A percentile compares a stretch with the other conserved stretches of the same genome.
Conservation (phyloP, 1,140 invertebrate genomes). For the Pogonomyrmex californicus region DNA sequence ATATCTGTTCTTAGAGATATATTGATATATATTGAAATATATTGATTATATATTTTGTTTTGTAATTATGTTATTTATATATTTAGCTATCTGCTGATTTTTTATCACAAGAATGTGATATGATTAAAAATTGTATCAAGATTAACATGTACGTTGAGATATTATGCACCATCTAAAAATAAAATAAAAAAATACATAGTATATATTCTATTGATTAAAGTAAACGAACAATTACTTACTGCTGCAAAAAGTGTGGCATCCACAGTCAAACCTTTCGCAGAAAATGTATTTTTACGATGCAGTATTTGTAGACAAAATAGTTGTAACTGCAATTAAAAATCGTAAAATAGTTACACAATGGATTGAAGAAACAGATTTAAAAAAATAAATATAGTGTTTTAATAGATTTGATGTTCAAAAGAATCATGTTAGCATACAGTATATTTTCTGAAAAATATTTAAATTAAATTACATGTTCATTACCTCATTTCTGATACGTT, state of each 20-base stretch:
- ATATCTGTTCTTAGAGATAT: no score
- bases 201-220: neutral
- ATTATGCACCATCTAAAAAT: neutral
- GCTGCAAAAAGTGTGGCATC: neutral
- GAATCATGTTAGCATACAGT: neutral
- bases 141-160: neutral
- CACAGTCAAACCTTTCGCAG: neutral
- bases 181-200: neutral
- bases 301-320: slow-evolving; percentile 10
- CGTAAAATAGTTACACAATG: neutral
- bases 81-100: no score
- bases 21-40: no score
- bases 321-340: neutral
- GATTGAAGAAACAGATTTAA: neutral
- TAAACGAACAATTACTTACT: neutral
- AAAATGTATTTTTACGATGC: neutral
- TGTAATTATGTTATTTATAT: no score
- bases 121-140: neutral
- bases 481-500: neutral
- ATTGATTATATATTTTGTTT: no score
- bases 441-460: neutral
- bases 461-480: neutral
- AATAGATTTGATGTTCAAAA: neutral
- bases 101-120: neutral
- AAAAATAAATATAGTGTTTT: neutral